Base-by-base conservation (phyloP, 2,113 vertebrate genomes). In the Cyanoramphus novaezelandiae region DNA sequence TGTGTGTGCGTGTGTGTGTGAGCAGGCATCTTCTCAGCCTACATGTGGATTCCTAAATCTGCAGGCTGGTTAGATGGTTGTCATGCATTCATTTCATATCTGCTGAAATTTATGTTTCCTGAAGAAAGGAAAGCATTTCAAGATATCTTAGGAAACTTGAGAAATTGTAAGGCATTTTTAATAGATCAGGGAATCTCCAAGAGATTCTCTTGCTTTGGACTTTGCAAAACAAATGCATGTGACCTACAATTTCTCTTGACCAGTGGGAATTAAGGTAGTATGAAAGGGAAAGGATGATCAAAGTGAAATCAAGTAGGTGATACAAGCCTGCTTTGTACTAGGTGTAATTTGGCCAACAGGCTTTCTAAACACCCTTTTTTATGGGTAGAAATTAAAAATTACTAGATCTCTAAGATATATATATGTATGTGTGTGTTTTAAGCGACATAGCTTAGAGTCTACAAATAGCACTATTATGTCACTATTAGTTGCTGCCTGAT, bases 21-120 rank as follows among this genome's bases (percentile, higher is more conserved):
- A 98, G 98, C 99, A 99, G 98, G 98, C 99, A 99, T 99, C 99
- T 99, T 98, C 97, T 98, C 98, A 99, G 99, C 98, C 99, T 99
- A 99, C 99, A 99, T 97, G 99, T 99, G 98, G 99, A 99, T 99
- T 98, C 98, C 95, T 97, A 98, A 98, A 98, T 99, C 99, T 99
- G 99, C 99, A 99, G 99, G 99, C 99, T 99, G 99, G 99, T 99
- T 99, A 99, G 99, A 99, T 99, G 99, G 99, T 99, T 99, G 99
- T 99, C 99, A 98, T 98, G 98, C 98, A 98, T 98, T 98, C 97
- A 98, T 98, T 97, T 96, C 94, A 97, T 95, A 95, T 97, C 98
- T 97, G 35, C 97, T 95, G 95, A 96, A 86, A 92, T 84, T 80
- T 93, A 53, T 85, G 60, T 93, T 94, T 90, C 68, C 82, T 93